phyloP scores from a whole-genome alignment of 1,140 invertebrate genomes.

The Zaprionus inermis region DNA sequence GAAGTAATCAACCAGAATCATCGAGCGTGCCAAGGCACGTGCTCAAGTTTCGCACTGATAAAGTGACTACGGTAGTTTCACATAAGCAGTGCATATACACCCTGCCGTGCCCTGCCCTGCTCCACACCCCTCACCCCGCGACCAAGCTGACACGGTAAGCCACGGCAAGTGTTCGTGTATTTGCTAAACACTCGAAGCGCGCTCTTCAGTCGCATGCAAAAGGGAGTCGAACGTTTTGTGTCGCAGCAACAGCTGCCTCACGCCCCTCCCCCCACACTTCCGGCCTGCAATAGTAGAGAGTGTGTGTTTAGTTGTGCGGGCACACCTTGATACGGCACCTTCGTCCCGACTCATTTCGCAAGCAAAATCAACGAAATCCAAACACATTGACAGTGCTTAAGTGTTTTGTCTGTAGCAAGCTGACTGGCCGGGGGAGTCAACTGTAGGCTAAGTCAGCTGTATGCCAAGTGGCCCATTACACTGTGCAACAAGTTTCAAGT shows the following conservation, averaged over 20 bases:
- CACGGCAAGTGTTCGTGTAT: slow-evolving; percentile 53
- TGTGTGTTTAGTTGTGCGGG: not conserved
- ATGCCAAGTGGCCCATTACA: slow-evolving; percentile 34
- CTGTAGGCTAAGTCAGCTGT: slow-evolving; percentile 9
- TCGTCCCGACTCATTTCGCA: slow-evolving; percentile 35
- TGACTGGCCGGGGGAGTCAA: not conserved
- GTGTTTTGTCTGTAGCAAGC: slow-evolving; percentile 47
- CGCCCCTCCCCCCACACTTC: slow-evolving; percentile 2
- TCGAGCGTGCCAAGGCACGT: slow-evolving; percentile 31
- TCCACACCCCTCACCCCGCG: not conserved
- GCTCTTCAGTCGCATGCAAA: slow-evolving; percentile 63
- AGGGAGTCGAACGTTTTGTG: slow-evolving; percentile 53
- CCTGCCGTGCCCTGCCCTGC: not conserved
- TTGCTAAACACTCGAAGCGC: slow-evolving; percentile 66
- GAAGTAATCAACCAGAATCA: slow-evolving; percentile 26
- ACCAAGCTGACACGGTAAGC: slow-evolving; percentile 38
- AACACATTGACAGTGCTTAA: slow-evolving; percentile 67
- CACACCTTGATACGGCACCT: not conserved
- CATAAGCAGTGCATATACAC: not conserved
- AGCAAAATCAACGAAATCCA: slow-evolving; percentile 66
- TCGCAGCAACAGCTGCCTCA: slow-evolving; percentile 23
- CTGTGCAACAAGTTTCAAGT: slow-evolving; percentile 11
- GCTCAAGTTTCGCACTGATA: slow-evolving; percentile 30
- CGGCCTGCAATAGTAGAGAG: not conserved
- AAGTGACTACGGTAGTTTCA: slow-evolving; percentile 20